Evolutionary conservation across 2,888 invertebrate species (phyloP).

Genomic region (Sycophila texana): DNA sequence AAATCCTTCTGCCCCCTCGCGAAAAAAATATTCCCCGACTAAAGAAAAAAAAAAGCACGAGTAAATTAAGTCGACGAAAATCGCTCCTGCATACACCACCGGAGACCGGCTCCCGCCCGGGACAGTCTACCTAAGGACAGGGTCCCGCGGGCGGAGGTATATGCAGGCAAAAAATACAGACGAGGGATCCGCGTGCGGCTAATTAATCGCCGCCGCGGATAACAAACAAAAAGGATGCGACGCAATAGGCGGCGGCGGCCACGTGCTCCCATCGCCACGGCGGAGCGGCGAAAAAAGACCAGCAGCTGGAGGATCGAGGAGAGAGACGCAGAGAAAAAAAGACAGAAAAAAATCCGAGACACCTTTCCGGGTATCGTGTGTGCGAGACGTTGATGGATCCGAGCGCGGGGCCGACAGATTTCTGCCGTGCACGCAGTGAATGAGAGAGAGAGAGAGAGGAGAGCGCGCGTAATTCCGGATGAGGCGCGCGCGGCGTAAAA

Average conservation of each 20-base stretch:
- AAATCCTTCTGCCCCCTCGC: too few species aligned
- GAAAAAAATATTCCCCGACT: too few species aligned
- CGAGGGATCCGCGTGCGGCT: too few species aligned
- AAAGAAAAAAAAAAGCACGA: too few species aligned
- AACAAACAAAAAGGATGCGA: not conserved
- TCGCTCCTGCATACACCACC: too few species aligned
- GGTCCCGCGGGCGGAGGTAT: too few species aligned
- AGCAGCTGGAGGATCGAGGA: not conserved
- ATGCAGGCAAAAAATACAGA: too few species aligned
- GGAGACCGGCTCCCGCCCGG: too few species aligned
- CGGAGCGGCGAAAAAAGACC: not conserved
- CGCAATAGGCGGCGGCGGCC: not conserved
- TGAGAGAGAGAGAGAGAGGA: not conserved
- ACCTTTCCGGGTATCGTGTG: conserved; percentile 53
- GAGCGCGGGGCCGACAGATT: too few species aligned
- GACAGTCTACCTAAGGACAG: too few species aligned
- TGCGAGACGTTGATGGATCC: conserved; percentile 15
- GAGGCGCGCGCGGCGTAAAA: conserved; percentile 34
- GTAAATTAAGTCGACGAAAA: too few species aligned
- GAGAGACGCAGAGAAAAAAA: not conserved
- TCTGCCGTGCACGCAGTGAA: not conserved
- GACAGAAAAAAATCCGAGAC: conserved; percentile 51
- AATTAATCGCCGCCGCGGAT: conserved; percentile 31
- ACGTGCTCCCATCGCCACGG: not conserved
- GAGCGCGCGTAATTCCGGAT: conserved; percentile 49